Evolutionary conservation across 2,888 invertebrate genomes (phyloP).

Genomic region (Andrena marginata): DNA sequence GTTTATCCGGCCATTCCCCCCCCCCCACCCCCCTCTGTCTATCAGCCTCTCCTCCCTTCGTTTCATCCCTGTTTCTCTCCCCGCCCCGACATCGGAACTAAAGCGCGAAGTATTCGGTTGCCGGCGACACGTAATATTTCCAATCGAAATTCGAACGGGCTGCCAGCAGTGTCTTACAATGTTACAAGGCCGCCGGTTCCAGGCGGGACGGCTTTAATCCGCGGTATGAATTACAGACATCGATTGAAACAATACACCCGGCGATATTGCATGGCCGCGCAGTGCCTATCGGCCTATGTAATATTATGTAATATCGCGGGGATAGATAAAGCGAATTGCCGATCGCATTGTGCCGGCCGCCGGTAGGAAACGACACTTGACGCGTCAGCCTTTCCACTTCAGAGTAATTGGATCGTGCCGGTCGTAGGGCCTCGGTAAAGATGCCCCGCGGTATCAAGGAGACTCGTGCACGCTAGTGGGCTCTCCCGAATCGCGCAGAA

Average conservation of each 20-base stretch:
- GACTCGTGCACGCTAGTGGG: neutral
- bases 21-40: slow-evolving; percentile 1
- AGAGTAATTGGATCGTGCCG: neutral
- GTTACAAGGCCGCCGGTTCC: slow-evolving; percentile 74
- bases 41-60: neutral
- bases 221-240: slow-evolving; percentile 76
- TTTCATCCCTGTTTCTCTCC: neutral
- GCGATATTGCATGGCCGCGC: slow-evolving; percentile 68
- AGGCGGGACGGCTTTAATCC: slow-evolving; percentile 59
- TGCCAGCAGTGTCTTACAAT: slow-evolving; percentile 60
- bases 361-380: slow-evolving; percentile 51
- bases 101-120: slow-evolving; percentile 68
- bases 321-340: slow-evolving; percentile 61
- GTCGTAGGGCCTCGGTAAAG: neutral
- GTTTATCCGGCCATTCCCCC: slow-evolving; percentile 10
- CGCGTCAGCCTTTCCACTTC: neutral
- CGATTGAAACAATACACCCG: slow-evolving; percentile 76
- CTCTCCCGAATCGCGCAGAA: neutral
- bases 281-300: slow-evolving; percentile 54
- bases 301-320: slow-evolving; percentile 62
- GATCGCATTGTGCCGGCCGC: slow-evolving; percentile 48
- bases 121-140: slow-evolving; percentile 73
- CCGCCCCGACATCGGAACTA: slow-evolving; percentile 8
- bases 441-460: neutral
- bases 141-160: slow-evolving; percentile 75